phyloP scores from a whole-genome alignment of 2,113 vertebrate genomes.

The Anguilla japonica region DNA sequence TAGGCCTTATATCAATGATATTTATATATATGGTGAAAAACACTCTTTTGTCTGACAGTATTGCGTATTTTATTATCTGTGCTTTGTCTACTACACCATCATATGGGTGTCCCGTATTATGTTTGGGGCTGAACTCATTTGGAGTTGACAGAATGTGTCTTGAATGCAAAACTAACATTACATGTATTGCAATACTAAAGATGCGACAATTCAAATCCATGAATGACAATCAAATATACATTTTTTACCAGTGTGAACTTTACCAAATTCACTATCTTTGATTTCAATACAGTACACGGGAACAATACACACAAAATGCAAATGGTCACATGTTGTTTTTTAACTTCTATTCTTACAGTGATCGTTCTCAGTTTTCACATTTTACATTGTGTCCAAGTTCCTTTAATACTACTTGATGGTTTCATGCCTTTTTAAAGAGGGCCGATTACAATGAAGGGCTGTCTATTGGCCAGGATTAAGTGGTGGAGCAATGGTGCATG shows the following conservation, averaged over 20 bases:
- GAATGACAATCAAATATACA: neutral
- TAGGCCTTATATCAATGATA: neutral
- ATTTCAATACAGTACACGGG: neutral
- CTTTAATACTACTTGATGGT: constrained; percentile 5
- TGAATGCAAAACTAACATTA: neutral
- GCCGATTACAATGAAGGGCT: neutral
- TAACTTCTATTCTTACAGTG: neutral
- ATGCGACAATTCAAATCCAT: neutral
- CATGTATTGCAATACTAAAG: neutral
- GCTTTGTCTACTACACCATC: neutral
- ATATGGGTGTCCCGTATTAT: too few species aligned
- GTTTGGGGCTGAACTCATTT: neutral
- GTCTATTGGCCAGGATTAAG: neutral
- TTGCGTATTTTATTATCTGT: neutral
- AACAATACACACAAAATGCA: neutral
- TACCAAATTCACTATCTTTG: neutral
- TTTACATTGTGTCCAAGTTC: constrained; percentile 7
- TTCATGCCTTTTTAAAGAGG: constrained; percentile 31
- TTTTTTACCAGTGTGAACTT: neutral
- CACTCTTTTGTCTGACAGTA: neutral
- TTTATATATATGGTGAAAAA: neutral
- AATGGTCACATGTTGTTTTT: neutral
- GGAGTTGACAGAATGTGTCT: neutral
- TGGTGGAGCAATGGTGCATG: neutral
- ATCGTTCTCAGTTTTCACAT: constrained; percentile 20